Percentiles rank a stretch among this genome's conserved stretches.
Evolutionary conservation across 1,140 invertebrate species (phyloP).

Genomic region (Lepidurus couesii): DNA sequence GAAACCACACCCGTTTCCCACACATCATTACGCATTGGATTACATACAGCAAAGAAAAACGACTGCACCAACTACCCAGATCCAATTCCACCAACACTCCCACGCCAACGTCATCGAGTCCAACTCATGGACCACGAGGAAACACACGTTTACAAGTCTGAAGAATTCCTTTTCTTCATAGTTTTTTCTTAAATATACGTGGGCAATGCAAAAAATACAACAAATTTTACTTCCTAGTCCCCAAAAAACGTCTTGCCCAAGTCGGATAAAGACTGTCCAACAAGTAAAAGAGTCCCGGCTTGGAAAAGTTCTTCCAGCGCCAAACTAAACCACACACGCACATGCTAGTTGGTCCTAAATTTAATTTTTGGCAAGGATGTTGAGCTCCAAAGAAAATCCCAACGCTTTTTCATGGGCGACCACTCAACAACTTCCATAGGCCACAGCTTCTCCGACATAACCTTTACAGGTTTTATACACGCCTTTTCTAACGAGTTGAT

Average conservation of each 20-base stretch:
- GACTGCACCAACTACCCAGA: background rate
- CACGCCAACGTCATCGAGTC: slow-evolving; percentile 1
- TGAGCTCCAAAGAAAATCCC: background rate
- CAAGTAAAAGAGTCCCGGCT: background rate
- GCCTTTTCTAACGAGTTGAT: too few species aligned
- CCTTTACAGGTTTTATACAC: background rate
- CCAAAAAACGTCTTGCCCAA: too few species aligned
- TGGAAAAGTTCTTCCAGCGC: background rate
- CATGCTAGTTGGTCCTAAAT: background rate
- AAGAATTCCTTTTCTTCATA: background rate
- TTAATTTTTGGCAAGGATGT: slow-evolving; percentile 18
- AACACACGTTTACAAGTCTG: background rate
- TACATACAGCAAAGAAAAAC: slow-evolving; percentile 10
- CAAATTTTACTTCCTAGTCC: too few species aligned
- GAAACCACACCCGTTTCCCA: background rate
- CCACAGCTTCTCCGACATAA: background rate
- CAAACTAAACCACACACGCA: background rate
- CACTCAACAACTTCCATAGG: background rate
- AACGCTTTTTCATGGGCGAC: background rate
- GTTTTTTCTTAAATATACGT: background rate
- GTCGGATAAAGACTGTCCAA: background rate
- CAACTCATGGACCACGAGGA: background rate
- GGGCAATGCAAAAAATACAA: too few species aligned
- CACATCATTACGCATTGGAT: background rate
- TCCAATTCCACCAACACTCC: background rate